Evolutionary conservation across 2,888 invertebrate genomes (phyloP), one percentile per base, ranked within the genome.

Genomic region (Scrobipalpa costella): DNA sequence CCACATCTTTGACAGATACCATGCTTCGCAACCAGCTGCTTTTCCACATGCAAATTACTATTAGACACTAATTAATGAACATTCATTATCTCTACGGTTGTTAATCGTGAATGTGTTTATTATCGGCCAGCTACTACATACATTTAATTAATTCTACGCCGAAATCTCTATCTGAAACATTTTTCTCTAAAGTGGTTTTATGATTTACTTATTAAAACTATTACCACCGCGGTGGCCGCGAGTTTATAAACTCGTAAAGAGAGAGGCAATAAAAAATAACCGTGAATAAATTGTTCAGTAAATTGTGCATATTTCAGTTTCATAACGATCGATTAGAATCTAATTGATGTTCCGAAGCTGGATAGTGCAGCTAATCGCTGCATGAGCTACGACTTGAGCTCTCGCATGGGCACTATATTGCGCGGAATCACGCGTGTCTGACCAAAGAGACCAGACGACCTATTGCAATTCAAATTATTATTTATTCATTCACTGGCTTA

Each of bases 321-420:
- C 33, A 13, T 60, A 49, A 60, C 49, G 17, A 64, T 65, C 69
- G 61, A 69, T 69, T 70, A 69, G 44, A 66, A 65, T 68, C 66
- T 66, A 61, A 67, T 65, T 64, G 68, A 65, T 69, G 66, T 57
- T 64, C 63, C 57, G 61, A 60, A 21, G 59, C 47, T 36, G 64
- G 57, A 61, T 64, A 66, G 55, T 63, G 64, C 67, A 63, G 67
- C 59, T 66, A 68, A 69, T 69, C 66, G 61, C 63, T 72, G 67
- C 62, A 61, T 71, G 71, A 70, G 67, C 66, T 74, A 69, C 63
- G 60, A 63, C 15, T 59, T 57, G 64, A 62, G 52, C 62, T 55
- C 57, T 55, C 50, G 66, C 65, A 64, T 49, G 19, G 50, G 19
- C 9, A 49, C 11, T 44, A 62, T 44, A 60, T n/a, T 59, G 61